Evolutionary conservation across 2,888 invertebrate species (phyloP), one percentile per base, ranked within the genome.

Genomic region (Rhaphigaster nebulosa): DNA sequence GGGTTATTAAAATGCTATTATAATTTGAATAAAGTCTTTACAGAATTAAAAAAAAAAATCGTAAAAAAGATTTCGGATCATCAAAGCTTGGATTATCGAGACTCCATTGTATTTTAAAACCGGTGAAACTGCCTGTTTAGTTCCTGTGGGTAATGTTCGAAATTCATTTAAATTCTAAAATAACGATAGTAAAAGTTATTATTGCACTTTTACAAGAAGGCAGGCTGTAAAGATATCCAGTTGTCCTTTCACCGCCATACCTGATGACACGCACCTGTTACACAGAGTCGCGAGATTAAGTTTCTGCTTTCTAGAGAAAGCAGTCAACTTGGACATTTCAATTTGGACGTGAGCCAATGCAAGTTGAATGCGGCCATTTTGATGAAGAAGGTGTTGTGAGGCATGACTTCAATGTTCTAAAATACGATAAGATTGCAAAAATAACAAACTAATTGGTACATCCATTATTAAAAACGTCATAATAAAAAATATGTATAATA

Each of bases 231-330:
- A 76, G 34, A 38, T 10, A 20, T 38, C 70, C 34, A 76, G 34
- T 20, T 23, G 20, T 4, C 70, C 70, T 76, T 76, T 76, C 70
- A 38, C 70, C 23, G 23, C 70, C 70, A 76, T 76, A 76, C 34
- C 38, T 20, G 70, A 76, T 6, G 34, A 8, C 34, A 38, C 70
- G 70, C 70, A 76, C 70, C 70, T 76, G 70, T 26, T 76, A 76
- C 38, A 76, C 70, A 0, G 38, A 76, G 70, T 38, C 70, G 18
- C 34, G 4, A 34, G 70, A 70, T 70, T 5, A 70, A 34, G 18
- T 23, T 76, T 38, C 34, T 38, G 70, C 70, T 76, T 76, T 76
- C 70, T 76, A 76, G 70, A 38, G 70, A 76, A 38, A 76, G 70
- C 15, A 5, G 70, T 76, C 38, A 29, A 38, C 70, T 34, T 23